Percentiles rank a stretch among this genome's conserved stretches.
Evolutionary conservation across 1,140 invertebrate genomes (phyloP).

Genomic region (Panulirus ornatus): DNA sequence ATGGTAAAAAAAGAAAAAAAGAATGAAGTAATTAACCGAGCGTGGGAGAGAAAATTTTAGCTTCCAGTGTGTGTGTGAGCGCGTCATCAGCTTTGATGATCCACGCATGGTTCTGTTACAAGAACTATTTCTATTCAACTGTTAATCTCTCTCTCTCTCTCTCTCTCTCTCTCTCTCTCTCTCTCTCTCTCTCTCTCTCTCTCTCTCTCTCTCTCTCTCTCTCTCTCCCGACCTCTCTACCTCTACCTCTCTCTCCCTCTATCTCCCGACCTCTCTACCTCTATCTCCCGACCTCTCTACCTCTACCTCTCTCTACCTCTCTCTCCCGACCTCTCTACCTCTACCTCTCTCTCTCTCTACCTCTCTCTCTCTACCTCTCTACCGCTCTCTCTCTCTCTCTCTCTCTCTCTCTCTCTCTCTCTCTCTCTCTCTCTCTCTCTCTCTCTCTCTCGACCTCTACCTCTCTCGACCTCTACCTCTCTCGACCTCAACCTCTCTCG

Average conservation of each 20-base stretch:
- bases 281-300: not conserved
- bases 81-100: no score
- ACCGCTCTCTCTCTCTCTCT: not conserved
- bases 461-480: not conserved
- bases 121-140: no score
- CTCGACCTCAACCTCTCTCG: not conserved
- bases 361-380: constrained; percentile 16
- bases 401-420: not conserved
- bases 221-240: constrained; percentile 10
- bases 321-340: no score
- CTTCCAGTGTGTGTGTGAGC: no score
- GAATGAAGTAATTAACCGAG: no score
- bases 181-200: constrained; percentile 29
- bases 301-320: constrained; percentile 15
- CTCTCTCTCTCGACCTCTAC: no score
- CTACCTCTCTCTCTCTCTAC: constrained; percentile 24
- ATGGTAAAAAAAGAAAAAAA: no score
- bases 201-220: constrained; percentile 30
- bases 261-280: constrained; percentile 17
- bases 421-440: not conserved
- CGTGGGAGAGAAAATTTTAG: no score
- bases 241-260: constrained; percentile 7
- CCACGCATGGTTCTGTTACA: no score
- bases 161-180: constrained; percentile 33
- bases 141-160: constrained; percentile 34